Evolutionary conservation across 2,888 invertebrate species (phyloP).

Genomic region (Corbicula japonica): DNA sequence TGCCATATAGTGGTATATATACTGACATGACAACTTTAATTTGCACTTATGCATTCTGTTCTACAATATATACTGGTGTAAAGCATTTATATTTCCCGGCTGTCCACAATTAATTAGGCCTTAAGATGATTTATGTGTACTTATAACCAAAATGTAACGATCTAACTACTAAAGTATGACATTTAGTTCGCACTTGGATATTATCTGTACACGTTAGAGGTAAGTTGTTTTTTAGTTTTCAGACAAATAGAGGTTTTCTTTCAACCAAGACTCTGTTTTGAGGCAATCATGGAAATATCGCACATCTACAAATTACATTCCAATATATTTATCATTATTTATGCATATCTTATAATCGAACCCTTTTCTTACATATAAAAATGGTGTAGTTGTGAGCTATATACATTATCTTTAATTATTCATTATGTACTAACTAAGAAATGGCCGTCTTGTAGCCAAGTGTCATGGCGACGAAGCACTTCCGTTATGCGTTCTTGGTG

Average conservation of each 20-base stretch:
- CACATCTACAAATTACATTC: background rate
- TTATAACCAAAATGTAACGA: background rate
- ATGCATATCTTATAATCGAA: background rate
- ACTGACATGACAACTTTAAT: too few relatives aligned
- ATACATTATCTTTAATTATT: background rate
- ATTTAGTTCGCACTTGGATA: conserved; percentile 8
- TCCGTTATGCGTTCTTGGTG: too few relatives aligned
- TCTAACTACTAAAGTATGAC: background rate
- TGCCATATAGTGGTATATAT: too few relatives aligned
- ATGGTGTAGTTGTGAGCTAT: background rate
- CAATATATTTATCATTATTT: background rate
- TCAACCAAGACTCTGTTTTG: background rate
- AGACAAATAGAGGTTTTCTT: background rate
- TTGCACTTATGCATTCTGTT: too few relatives aligned
- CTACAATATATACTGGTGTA: too few relatives aligned
- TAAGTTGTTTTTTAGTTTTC: background rate
- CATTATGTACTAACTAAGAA: background rate
- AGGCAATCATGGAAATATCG: background rate
- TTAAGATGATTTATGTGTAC: conserved; percentile 8
- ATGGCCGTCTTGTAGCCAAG: background rate
- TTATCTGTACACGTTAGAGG: background rate
- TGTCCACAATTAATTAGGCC: conserved; percentile 11
- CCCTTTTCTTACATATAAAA: background rate
- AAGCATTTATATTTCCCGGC: too few relatives aligned
- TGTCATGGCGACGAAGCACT: background rate